Evolutionary conservation across 2,797 vertebrate genomes (phyloP), one percentile per base, ranked within the genome.

Genomic region (Erithacus rubecula): DNA sequence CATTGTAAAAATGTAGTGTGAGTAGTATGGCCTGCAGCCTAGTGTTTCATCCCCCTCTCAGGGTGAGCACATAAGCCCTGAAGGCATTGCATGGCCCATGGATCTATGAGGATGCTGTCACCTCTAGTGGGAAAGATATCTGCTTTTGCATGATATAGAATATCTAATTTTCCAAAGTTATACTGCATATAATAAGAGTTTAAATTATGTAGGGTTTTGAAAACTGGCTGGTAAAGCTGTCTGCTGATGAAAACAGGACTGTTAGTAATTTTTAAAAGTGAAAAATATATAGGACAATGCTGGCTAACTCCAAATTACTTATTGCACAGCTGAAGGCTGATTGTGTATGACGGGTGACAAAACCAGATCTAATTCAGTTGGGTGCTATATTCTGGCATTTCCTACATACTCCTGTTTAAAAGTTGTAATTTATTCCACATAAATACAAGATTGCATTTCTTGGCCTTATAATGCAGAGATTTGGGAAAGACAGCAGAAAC

Each of bases 321-420:
- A 67, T 20, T 84, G 82, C 56, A 79, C 47, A 90, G 44, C 30
- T 91, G 64, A 56, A 64, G 88, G 46, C 13, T 75, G 51, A 95
- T 82, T 91, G 56, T 47, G 46, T 55, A 53, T 86, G 87, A 82
- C 60, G 80, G 47, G 65, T 92, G 68, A 80, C 81, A 95, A 95
- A 96, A 84, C 2, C 39, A 80, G 53, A 87, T 58, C 60, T 77
- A 77, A 89, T 93, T 91, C 23, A 14, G 37, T 67, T 87, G 30
- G 43, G 52, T 27, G 29, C 11, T 87, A 20, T 85, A 76, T 86
- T 95, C 55, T 75, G 60, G 15, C 10, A 77, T 92, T 95, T 95
- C 37, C 27, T 79, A 17, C 56, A 65, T 46, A 51, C 11, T 46
- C 26, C 23, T 76, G 24, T 56, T 91, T 86, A 67, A 88, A 83